These are phyloP conservation scores for Trinorchestia longiramus DNA, from an alignment of 1,140 invertebrate genomes.

Conservation along the genomic window DNA sequence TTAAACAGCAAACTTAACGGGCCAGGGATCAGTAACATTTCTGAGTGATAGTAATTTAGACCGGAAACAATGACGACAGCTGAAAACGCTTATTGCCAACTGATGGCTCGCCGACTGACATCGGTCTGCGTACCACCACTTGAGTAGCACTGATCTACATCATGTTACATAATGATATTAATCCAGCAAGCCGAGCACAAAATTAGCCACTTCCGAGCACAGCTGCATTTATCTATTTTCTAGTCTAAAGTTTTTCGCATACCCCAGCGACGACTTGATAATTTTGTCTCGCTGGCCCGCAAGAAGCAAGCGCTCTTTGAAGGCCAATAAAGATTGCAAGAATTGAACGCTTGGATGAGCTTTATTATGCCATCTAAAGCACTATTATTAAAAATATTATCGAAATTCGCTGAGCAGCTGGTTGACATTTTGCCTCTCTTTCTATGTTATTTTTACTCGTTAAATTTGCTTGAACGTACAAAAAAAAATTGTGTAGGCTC, in stretches of 20 bases:
- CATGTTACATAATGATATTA: background rate
- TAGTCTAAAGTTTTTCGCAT: background rate
- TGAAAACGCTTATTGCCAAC: too few species aligned
- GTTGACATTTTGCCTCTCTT: background rate
- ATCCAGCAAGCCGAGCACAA: too few species aligned
- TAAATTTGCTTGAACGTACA: too few species aligned
- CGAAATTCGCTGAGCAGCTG: background rate
- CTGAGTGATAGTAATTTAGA: too few species aligned
- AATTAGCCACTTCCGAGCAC: background rate
- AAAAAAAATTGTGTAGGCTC: too few species aligned
- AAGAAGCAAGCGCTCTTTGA: background rate
- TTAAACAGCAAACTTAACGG: too few species aligned
- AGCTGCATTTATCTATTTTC: background rate
- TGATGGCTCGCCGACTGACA: too few species aligned
- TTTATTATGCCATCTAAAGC: background rate
- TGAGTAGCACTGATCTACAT: too few species aligned
- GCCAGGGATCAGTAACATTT: too few species aligned
- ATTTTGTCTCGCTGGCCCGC: background rate
- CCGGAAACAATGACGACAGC: too few species aligned
- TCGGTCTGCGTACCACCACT: too few species aligned
- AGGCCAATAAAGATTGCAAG: background rate
- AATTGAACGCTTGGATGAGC: background rate
- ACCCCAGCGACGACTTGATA: background rate
- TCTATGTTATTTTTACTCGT: background rate
- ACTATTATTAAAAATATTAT: background rate